A percentile compares a stretch with the other conserved stretches of the same genome.
Evolutionary conservation across 2,113 vertebrate genomes (phyloP).

Genomic region (Neogobius melanostomus): DNA sequence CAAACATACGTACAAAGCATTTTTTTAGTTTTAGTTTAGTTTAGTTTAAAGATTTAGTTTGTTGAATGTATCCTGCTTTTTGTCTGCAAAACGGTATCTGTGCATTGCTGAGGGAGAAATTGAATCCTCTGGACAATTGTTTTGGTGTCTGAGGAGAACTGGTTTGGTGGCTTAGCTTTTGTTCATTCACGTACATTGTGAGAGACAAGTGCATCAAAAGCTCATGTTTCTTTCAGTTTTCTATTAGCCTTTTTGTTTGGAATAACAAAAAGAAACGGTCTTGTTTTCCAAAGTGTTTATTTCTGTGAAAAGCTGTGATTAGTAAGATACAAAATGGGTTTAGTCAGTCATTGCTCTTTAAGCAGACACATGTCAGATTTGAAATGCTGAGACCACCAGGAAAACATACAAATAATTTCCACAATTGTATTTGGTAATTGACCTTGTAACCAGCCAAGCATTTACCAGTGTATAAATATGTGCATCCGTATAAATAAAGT

Average conservation of each 20-base stretch:
- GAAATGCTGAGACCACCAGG: slow-evolving; percentile 37
- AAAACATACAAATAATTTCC: slow-evolving; percentile 54
- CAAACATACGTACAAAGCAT: too few species aligned
- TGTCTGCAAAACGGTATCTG: background rate
- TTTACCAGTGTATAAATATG: slow-evolving; percentile 72
- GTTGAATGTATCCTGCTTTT: too few species aligned
- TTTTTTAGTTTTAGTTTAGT: too few species aligned
- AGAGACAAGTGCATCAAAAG: slow-evolving; percentile 21
- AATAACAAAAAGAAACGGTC: background rate
- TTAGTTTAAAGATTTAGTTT: too few species aligned
- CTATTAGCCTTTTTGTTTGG: slow-evolving; percentile 1
- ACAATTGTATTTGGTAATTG: slow-evolving; percentile 60
- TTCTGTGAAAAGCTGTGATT: slow-evolving; percentile 34
- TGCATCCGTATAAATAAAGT: slow-evolving; percentile 54
- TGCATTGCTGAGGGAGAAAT: slow-evolving; percentile 21
- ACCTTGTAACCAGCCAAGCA: slow-evolving; percentile 76
- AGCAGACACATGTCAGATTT: slow-evolving; percentile 22
- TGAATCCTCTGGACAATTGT: slow-evolving; percentile 35
- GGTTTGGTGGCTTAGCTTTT: slow-evolving; percentile 56
- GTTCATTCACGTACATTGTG: slow-evolving; percentile 13
- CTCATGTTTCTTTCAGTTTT: slow-evolving; percentile 31
- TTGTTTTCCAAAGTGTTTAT: slow-evolving; percentile 23
- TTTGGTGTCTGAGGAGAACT: slow-evolving; percentile 35
- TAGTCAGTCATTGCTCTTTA: slow-evolving; percentile 5
- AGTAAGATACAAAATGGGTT: background rate